Evolutionary conservation across 2,113 vertebrate genomes (phyloP), one percentile per base, ranked within the genome.

Genomic region (Corythornis madagascariensis): DNA sequence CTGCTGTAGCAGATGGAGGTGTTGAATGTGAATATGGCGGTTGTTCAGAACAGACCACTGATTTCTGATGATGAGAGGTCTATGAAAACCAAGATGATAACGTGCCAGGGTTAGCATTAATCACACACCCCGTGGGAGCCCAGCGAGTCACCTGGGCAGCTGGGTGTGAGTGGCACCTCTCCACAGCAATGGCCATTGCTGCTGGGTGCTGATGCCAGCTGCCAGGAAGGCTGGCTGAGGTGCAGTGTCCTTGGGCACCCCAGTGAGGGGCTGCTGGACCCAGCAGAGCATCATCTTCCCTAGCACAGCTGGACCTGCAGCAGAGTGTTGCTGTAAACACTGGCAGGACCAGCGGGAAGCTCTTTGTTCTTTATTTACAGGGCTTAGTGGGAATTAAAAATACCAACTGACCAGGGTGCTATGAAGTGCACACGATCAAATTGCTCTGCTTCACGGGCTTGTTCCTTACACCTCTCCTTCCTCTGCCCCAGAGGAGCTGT

Each of bases 241-340:
- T 10, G 18, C 1, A 0, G 18, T 2, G 1, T 61, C 21, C 25
- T 18, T 48, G 1, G 4, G 31, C 9, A 22, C 22, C n/a, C 12
- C 16, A 2, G 45, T 0, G 3, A 47, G 48, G 42, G 35, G 48
- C 8, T 57, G 18, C 38, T 42, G 48, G 15, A 19, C 38, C 24
- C 53, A 13, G 38, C n/a, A 38, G n/a, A 79, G 61, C 25, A 40
- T 24, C 25, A 40, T 24, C 73, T 53, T 64, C n/a, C 56, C 33
- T 55, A 24, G 14, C 15, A 4, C 17, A 13, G 45, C 9, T 16
- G 20, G 35, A 10, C 31, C 55, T 67, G 64, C 59, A 28, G 26
- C 6, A 22, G n/a, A n/a, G n/a, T n/a, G 8, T 33, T 13, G 38
- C 31, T 61, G 1, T 17, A 5, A 16, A 16, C 26, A 7, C 47